Percentiles rank a stretch among this genome's conserved stretches.
These are phyloP conservation scores for Danio kyathit DNA, from an alignment of 2,797 vertebrate genomes.

Conservation along the genomic window DNA sequence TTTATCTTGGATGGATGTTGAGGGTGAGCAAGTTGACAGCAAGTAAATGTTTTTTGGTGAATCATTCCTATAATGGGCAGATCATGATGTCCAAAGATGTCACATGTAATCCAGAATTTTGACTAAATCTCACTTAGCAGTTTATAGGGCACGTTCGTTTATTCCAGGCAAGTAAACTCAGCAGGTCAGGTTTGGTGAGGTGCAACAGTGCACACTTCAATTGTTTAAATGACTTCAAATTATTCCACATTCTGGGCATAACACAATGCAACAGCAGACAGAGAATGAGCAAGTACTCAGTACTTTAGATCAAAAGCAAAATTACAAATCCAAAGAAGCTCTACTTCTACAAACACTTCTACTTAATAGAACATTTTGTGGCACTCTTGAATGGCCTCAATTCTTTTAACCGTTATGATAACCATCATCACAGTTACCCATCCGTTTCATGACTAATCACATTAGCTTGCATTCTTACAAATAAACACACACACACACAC, in stretches of 20 bases:
- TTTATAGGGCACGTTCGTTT: conserved; percentile 24
- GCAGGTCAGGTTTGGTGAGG: conserved; percentile 27
- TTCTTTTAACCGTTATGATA: conserved; percentile 13
- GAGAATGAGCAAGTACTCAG: conserved; percentile 5
- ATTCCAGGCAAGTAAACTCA: conserved; percentile 20
- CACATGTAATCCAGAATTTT: conserved; percentile 14
- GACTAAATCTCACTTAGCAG: neutral
- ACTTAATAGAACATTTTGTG: conserved; percentile 28
- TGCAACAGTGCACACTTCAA: neutral
- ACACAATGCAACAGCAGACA: conserved; percentile 33
- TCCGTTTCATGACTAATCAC: conserved; percentile 13
- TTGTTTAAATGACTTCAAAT: conserved; percentile 10
- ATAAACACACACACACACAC: neutral
- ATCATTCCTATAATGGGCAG: neutral
- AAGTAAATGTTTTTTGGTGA: no score
- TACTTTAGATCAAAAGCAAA: neutral
- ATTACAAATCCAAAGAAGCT: neutral
- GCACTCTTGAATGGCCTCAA: conserved; percentile 9
- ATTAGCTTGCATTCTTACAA: conserved; percentile 21
- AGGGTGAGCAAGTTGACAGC: no score
- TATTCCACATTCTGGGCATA: neutral
- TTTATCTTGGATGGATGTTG: no score
- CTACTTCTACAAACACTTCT: conserved; percentile 40
- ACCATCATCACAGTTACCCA: conserved; percentile 1
- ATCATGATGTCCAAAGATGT: neutral